A percentile compares a stretch with the other conserved stretches of the same genome.
These are phyloP conservation scores for Choloepus hoffmanni DNA, from an alignment of 2,113 vertebrate species.

Conservation along the genomic window DNA sequence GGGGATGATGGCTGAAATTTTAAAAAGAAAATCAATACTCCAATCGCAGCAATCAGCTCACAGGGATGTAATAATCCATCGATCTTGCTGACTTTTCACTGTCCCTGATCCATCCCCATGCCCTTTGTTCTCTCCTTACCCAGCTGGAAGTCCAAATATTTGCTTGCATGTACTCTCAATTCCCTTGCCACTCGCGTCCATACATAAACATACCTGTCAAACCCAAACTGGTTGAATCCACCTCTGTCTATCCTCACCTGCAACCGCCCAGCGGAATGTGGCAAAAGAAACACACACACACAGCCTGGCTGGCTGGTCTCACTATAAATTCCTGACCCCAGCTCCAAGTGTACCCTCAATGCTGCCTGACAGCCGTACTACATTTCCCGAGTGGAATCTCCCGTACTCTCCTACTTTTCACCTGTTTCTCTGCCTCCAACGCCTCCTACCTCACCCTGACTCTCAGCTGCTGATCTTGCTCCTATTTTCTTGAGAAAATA, in stretches of 20 bases:
- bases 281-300: too few relatives aligned
- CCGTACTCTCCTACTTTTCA: not conserved
- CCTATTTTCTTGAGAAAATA: not conserved
- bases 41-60: too few relatives aligned
- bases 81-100: not conserved
- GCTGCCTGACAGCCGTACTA: not conserved
- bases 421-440: not conserved
- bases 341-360: not conserved
- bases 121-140: not conserved
- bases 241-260: not conserved
- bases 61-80: not conserved
- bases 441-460: not conserved
- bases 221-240: not conserved
- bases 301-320: not conserved
- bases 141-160: not conserved
- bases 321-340: not conserved
- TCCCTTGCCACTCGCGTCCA: rapidly evolving
- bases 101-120: not conserved
- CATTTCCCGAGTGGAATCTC: not conserved
- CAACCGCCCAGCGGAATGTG: rapidly evolving
- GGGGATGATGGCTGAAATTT: not conserved
- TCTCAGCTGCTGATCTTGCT: not conserved
- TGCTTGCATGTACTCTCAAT: not conserved
- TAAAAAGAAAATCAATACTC: not conserved
- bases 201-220: rapidly evolving